phyloP scores from a whole-genome alignment of 2,888 invertebrate species.

The Cephalotes varians region DNA sequence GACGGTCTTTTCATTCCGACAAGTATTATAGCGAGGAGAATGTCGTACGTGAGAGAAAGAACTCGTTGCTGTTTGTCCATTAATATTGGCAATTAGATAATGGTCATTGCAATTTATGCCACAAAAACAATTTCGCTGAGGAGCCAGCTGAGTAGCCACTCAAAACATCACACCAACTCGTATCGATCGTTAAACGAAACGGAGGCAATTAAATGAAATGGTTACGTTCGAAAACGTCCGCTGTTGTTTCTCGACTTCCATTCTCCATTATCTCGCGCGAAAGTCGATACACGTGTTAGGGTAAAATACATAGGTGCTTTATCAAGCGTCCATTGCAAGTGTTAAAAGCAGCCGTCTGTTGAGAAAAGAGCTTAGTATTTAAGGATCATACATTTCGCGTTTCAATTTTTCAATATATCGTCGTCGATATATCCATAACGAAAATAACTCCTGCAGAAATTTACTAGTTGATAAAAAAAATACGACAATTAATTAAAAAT shows the following conservation, averaged over 20 bases:
- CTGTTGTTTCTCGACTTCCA: slow-evolving; percentile 36
- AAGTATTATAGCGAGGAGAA: not conserved
- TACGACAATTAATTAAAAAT: not conserved
- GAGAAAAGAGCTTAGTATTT: slow-evolving; percentile 21
- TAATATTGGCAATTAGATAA: slow-evolving; percentile 21
- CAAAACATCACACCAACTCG: slow-evolving; percentile 43
- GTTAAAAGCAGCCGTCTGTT: slow-evolving; percentile 26
- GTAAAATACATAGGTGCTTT: slow-evolving; percentile 51
- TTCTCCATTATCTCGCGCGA: slow-evolving; percentile 52
- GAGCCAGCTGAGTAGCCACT: slow-evolving; percentile 25
- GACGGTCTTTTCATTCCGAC: not conserved
- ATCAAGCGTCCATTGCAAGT: slow-evolving; percentile 30
- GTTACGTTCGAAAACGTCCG: slow-evolving; percentile 49
- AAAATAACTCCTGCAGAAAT: not conserved
- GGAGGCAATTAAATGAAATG: slow-evolving; percentile 59
- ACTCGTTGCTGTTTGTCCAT: not conserved
- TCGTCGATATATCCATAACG: too few species aligned
- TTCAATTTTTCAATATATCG: not conserved
- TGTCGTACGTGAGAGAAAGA: not conserved
- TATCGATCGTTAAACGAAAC: slow-evolving; percentile 60
- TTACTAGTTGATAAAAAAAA: not conserved
- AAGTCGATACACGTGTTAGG: slow-evolving; percentile 55
- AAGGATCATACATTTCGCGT: not conserved
- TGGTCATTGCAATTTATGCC: slow-evolving; percentile 33
- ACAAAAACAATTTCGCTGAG: slow-evolving; percentile 45